Evolutionary conservation across 30 jellyfish, hydroid and myxozoan species (phyloP), one percentile per base, ranked within the genome.

Genomic region (Cassiopea andromeda): DNA sequence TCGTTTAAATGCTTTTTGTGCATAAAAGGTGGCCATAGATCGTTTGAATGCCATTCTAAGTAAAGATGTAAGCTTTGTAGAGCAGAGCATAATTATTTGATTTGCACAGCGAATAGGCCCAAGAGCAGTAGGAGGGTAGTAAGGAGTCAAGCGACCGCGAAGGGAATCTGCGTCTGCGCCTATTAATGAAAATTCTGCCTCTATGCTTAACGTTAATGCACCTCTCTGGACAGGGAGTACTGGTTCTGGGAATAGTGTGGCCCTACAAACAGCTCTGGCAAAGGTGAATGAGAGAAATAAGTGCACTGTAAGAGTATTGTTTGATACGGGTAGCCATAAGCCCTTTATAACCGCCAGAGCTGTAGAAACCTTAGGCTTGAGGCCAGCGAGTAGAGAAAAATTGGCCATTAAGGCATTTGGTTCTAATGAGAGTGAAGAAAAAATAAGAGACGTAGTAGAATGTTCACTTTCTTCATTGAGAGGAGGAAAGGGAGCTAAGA

Each of bases 231-330:
- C 64, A 54, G 64, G 64, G 64, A 3, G 64, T 10, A 6, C 12
- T 27, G 38, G 38, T 3, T 54, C 64, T 48, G 68, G 80, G 47
- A 57, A 73, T 44, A 80, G 89, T 48, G 89, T 67, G 69, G 80
- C 80, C 61, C 64, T 80, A 12, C 89, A 80, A 50, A 80, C 89
- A 48, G 81, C 80, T n/a, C 80, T 48, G 12, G 89, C 80, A 48
- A 27, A 48, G 45, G 89, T 59, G 78, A 59, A 80, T 54, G 66
- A 60, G 80, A 60, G 48, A 61, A 60, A 80, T 44, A 71, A 44
- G 69, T 80, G 67, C 46, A 77, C 69, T 10, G 85, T 77, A 16
- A 46, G 85, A 46, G 85, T 77, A 18, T 64, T 77, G 6, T 77
- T 77, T 14, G 73, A 77, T 16, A 77, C 72, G 13, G 85, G 85